These are phyloP conservation scores for Schizothorax lantsangensis DNA, from an alignment of 2,797 vertebrate species.

Conservation along the genomic window DNA sequence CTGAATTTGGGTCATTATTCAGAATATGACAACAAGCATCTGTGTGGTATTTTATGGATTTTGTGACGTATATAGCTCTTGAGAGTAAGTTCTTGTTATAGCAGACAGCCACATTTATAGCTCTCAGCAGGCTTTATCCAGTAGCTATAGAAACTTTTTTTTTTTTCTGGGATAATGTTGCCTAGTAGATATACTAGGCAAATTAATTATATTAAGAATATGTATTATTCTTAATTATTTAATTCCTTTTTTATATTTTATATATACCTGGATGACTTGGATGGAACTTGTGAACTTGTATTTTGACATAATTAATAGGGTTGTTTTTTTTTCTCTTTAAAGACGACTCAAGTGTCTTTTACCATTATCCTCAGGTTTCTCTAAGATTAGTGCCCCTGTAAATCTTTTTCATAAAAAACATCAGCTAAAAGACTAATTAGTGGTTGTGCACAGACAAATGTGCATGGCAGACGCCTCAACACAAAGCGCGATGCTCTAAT, in stretches of 20 bases:
- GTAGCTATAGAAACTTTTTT: background rate
- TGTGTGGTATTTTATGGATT: slow-evolving; percentile 55
- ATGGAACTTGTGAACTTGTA: background rate
- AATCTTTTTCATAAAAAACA: slow-evolving; percentile 17
- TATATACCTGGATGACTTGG: background rate
- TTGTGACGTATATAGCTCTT: slow-evolving; percentile 42
- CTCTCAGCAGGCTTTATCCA: slow-evolving; percentile 26
- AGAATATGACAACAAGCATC: slow-evolving; percentile 57
- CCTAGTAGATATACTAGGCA: background rate
- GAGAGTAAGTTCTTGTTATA: slow-evolving; percentile 35
- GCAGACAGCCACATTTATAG: slow-evolving; percentile 50
- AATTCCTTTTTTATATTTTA: background rate
- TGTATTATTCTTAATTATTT: background rate
- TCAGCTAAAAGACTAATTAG: slow-evolving; percentile 39
- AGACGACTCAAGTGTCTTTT: background rate
- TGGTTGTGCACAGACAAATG: background rate
- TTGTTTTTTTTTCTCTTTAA: background rate
- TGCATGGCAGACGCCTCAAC: slow-evolving; percentile 10
- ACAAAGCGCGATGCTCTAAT: slow-evolving; percentile 7
- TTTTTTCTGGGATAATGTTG: background rate
- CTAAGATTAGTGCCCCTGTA: slow-evolving; percentile 3
- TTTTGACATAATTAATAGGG: background rate
- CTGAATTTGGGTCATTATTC: slow-evolving; percentile 63
- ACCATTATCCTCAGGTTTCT: slow-evolving; percentile 2
- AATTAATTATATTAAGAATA: background rate